Evolutionary conservation across 2,113 vertebrate species (phyloP), one percentile per base, ranked within the genome.

Genomic region (Paralichthys olivaceus): DNA sequence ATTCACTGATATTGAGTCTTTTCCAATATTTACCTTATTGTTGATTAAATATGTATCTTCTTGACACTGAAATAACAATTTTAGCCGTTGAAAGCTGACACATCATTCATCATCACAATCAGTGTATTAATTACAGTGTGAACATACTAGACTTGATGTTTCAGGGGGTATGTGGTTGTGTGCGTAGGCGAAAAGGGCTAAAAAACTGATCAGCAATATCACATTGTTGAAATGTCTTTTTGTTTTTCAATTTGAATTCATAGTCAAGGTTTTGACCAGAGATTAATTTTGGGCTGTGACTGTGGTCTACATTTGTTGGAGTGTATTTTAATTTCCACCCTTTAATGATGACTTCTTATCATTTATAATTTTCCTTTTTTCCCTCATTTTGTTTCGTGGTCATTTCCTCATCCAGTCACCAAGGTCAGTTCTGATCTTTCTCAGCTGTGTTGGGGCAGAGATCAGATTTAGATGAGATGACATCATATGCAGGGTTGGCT

Each of bases 391-490:
- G 34, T 65, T 80, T 23, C 19, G 3, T 47, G 37, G 64, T 75
- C 43, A 57, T 81, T 40, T n/a, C 20, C 66, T 23, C 15, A 9
- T 72, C 51, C 65, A 26, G 22, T 72, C 61, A 62, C 32, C 3
- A 58, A 69, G 70, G 76, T 77, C 61, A 61, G 8, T 20, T 64
- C 63, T 85, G 60, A 77, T 83, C 59, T 73, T 80, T 80, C 74
- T 83, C 63, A 56, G 60, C 87, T 77, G 85, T 64, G 65, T 56
- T 69, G 63, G 28, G 72, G 75, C 72, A 63, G 72, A 84, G 80
- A 89, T 91, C 79, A 84, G 81, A 90, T 87, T 88, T 85, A 86
- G 80, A 57, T 11, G 3, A 15, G 62, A 84, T 87, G 82, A 88
- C 88, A 86, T 90, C 81, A 87, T 82, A 83, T 83, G 57, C 72